Base-by-base conservation (phyloP, 2,888 invertebrate species). In the Morpho deidamia region DNA sequence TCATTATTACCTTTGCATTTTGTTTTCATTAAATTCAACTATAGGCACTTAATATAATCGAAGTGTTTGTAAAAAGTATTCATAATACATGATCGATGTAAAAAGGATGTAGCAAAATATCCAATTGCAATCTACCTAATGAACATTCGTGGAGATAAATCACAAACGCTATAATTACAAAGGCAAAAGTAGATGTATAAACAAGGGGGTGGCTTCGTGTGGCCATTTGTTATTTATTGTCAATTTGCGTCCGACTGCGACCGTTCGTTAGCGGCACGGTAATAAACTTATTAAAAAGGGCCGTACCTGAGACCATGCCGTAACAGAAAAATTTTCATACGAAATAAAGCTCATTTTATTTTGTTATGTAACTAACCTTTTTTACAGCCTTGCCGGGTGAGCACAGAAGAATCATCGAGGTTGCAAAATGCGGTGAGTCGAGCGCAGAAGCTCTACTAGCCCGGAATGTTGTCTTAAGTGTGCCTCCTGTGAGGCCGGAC, bases 141-240 rank as follows among this genome's bases (percentile, higher is more conserved):
- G 55, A 58, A 49, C 43, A 40, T 45, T 33, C 43, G 45, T 41
- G 45, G 45, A 61, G 50, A 61, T 63, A 64, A 61, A 64, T 64
- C 58, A 59, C 53, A 50, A 55, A 53, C 51, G 46, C 53, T 53
- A 53, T 64, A 64, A 64, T 62, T 55, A 59, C 57, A 60, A 60
- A 59, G 56, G 55, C 48, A 55, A 51, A 55, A 53, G 54, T 66
- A 68, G 64, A 70, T 64, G 65, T 63, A 61, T 61, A 68, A 68
- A 70, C 70, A 71, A 72, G 42, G 69, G 78, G 75, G 66, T 62
- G 61, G 65, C 61, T 65, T 68, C 66, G 69, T 67, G 65, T 65
- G 65, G 64, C 67, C 72, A 79, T 80, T 76, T 77, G 78, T 78
- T 79, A 80, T 79, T 78, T 79, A 80, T 80, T 75, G 78, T 75